These are phyloP conservation scores for Eucidaris tribuloides DNA, from an alignment of 35 echinoderm and acorn worm genomes.

Conservation along the genomic window DNA sequence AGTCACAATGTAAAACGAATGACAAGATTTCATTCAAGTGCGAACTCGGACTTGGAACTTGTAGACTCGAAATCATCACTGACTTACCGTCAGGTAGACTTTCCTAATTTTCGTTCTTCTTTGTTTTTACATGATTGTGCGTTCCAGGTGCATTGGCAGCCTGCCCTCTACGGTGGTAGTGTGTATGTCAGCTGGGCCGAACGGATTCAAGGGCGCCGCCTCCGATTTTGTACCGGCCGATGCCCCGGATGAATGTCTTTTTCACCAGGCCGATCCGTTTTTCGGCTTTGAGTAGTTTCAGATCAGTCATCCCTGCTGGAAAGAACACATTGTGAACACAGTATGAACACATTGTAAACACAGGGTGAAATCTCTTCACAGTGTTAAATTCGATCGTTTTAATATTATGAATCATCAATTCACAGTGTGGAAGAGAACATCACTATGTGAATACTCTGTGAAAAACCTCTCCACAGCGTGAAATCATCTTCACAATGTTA, in stretches of 20 bases:
- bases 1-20: neutral
- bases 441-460: no score
- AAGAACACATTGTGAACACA: no score
- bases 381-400: no score
- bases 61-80: neutral
- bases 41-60: neutral
- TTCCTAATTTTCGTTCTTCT: neutral
- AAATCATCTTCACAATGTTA: no score
- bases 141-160: conserved; percentile 14
- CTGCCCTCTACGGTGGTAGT: conserved; percentile 10
- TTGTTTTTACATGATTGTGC: neutral
- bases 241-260: neutral
- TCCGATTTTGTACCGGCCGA: neutral
- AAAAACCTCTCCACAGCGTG: no score
- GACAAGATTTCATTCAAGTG: neutral
- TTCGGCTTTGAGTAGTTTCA: conserved; percentile 9
- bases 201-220: conserved; percentile 3
- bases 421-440: no score
- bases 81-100: neutral
- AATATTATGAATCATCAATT: no score
- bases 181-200: conserved; percentile 22
- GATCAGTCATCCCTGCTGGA: no score
- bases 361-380: no score
- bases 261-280: neutral
- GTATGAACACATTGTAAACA: no score